Evolutionary conservation across 2,113 vertebrate species (phyloP), one percentile per base, ranked within the genome.

Genomic region (Pundamilia nyererei): DNA sequence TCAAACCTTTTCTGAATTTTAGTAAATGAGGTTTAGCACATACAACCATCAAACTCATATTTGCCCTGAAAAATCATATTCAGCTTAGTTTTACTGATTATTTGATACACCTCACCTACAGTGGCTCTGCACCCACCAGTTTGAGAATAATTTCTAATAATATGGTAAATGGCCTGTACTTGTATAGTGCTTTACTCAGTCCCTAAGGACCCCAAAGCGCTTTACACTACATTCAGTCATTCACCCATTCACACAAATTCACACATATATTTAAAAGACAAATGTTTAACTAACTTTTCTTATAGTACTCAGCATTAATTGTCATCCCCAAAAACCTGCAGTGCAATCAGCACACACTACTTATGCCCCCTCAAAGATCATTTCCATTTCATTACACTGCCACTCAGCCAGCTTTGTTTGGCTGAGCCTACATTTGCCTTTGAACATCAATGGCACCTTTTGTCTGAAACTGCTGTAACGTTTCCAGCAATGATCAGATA

Each of bases 401-500:
- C 87, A 83, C 90, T 91, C 82, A 86, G 88, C 85, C 85, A 79
- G 80, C 87, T 83, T 89, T 90, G 90, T 90, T 89, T 90, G 86
- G 86, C 81, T 51, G 21, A 84, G 87, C 62, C 82, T 70, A 85
- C 84, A n/a, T 79, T 83, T 87, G 84, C 90, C 90, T 94, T 94
- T 94, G 84, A 93, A 92, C 85, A 88, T 85, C 89, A 60, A 87
- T 49, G n/a, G 60, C 86, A 92, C 88, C 84, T 93, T 92, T 93
- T 83, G 89, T 89, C 89, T 89, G 86, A 90, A 93, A 81, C 86
- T 82, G 68, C 87, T 88, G 88, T 80, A 90, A 91, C 26, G n/a
- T 93, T 90, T 92, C 81, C 86, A 90, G 86, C 83, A 14, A 83
- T 68, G 60, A 93, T 93, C 91, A 89, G 92, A 93, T 91, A 92